Percentiles rank a stretch among this genome's conserved stretches.
Conservation (phyloP, 2,888 invertebrate species). For the Yponomeuta plumbellus region DNA sequence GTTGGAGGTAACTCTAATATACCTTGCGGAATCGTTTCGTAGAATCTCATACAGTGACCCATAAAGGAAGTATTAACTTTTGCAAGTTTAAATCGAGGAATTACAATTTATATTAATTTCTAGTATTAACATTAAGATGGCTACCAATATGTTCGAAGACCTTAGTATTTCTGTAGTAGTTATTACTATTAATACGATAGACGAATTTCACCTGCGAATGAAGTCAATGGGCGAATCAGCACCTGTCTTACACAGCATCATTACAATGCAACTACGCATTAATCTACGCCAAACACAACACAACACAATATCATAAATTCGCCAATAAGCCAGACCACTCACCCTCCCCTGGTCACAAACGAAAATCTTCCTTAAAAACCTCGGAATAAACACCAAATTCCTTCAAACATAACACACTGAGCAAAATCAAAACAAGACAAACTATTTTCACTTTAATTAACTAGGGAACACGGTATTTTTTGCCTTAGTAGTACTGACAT, state of each 20-base stretch:
- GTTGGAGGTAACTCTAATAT: too few species aligned
- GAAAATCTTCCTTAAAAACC: background rate
- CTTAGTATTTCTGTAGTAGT: too few species aligned
- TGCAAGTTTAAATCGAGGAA: too few species aligned
- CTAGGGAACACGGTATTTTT: background rate
- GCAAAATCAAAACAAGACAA: background rate
- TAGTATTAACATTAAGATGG: too few species aligned
- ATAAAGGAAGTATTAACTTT: too few species aligned
- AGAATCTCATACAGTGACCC: too few species aligned
- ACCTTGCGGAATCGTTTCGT: too few species aligned
- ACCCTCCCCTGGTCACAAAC: background rate
- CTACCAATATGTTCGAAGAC: too few species aligned
- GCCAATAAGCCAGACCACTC: slow-evolving; percentile 10
- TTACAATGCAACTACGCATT: background rate
- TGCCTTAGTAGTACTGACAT: background rate
- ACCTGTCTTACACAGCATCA: background rate
- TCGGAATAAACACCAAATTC: background rate
- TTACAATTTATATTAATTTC: too few species aligned
- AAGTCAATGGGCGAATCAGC: too few species aligned
- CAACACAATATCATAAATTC: slow-evolving; percentile 8
- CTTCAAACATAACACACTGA: background rate
- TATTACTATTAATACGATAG: too few species aligned
- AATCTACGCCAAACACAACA: slow-evolving; percentile 11
- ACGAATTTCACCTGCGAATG: too few species aligned
- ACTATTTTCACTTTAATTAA: background rate